Evolutionary conservation across 2,888 invertebrate genomes (phyloP).

Genomic region (Synergus itoensis): DNA sequence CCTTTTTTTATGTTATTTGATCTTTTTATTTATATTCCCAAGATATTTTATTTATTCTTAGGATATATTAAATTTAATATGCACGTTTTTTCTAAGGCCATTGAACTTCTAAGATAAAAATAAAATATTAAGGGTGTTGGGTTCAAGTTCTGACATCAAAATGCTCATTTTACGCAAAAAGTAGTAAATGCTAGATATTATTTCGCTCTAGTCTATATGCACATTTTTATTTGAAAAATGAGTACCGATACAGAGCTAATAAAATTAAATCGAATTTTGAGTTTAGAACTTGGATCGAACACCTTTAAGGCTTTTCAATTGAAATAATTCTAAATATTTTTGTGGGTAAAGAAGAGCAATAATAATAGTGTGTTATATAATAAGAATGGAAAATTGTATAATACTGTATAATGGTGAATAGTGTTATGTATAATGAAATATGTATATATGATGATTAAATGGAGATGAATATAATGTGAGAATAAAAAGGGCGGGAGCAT

Average conservation of each 20-base stretch:
- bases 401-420: neutral
- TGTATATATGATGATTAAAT: neutral
- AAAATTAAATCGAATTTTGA: no score
- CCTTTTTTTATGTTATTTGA: neutral
- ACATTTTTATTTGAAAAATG: no score
- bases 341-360: neutral
- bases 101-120: slow-evolving; percentile 11
- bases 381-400: neutral
- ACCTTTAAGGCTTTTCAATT: no score
- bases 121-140: neutral
- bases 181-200: no score
- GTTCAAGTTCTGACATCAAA: neutral
- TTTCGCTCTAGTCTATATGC: no score
- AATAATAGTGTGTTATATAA: neutral
- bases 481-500: slow-evolving; percentile 11
- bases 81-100: slow-evolving; percentile 16
- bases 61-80: neutral
- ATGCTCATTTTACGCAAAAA: neutral
- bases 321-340: neutral
- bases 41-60: neutral
- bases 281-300: no score
- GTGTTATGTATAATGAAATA: neutral
- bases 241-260: no score
- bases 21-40: neutral
- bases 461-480: neutral